Evolutionary conservation across 2,888 invertebrate species (phyloP).

Genomic region (Anthrax anthrax): DNA sequence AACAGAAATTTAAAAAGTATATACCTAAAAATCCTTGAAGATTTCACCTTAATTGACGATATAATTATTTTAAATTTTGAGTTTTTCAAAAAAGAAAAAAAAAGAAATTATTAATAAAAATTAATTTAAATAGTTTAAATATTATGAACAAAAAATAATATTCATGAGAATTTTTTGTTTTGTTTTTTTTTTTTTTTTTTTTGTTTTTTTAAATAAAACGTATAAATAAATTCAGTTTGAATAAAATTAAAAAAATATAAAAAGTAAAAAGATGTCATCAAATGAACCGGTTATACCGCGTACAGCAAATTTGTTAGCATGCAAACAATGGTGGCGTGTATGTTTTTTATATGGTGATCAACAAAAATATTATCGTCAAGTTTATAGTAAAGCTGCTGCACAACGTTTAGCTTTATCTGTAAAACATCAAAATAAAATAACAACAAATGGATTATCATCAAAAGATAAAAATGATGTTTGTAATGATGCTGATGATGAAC

Average conservation of each 20-base stretch:
- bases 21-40: too few species aligned
- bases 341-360: slow-evolving; percentile 80
- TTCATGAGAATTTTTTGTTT: too few species aligned
- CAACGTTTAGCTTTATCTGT: slow-evolving; percentile 37
- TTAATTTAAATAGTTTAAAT: too few species aligned
- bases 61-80: too few species aligned
- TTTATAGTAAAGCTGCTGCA: slow-evolving; percentile 47
- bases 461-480: slow-evolving; percentile 22
- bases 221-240: too few species aligned
- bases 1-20: too few species aligned
- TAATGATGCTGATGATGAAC: slow-evolving; percentile 13
- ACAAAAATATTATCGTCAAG: slow-evolving; percentile 69
- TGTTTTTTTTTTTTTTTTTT: too few species aligned
- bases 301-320: slow-evolving; percentile 62
- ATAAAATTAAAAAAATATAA: not conserved
- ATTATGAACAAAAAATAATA: too few species aligned
- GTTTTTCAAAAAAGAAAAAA: too few species aligned
- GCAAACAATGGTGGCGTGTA: slow-evolving; percentile 82
- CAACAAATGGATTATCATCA: slow-evolving; percentile 10
- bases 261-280: slow-evolving; percentile 19
- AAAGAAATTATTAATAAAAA: too few species aligned
- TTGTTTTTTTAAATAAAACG: too few species aligned
- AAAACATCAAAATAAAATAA: slow-evolving; percentile 13
- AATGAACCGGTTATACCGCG: slow-evolving; percentile 33
- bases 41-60: too few species aligned